A percentile compares a stretch with the other conserved stretches of the same genome.
Evolutionary conservation across 2,113 vertebrate species (phyloP).

Genomic region (Gnathonemus longibarbis): DNA sequence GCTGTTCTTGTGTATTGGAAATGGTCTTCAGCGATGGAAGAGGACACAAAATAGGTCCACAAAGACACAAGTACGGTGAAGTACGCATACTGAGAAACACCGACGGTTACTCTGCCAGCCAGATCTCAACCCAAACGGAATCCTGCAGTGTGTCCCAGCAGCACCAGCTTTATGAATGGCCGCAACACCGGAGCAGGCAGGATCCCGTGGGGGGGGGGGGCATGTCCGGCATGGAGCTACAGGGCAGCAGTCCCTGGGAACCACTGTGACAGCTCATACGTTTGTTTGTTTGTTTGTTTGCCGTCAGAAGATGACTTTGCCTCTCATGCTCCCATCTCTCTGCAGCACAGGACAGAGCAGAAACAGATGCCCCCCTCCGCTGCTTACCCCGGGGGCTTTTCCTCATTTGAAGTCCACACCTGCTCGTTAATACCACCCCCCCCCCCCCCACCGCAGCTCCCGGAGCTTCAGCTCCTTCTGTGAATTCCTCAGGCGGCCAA

Average conservation of each 20-base stretch:
- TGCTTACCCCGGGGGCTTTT: constrained; percentile 32
- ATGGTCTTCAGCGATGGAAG: neutral
- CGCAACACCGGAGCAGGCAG: no score
- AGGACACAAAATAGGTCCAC: no score
- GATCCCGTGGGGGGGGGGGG: no score
- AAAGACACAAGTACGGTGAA: neutral
- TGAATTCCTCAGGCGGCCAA: constrained; percentile 39
- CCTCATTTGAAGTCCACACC: constrained; percentile 53
- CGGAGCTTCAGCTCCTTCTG: constrained; percentile 55
- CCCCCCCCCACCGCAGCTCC: constrained; percentile 39
- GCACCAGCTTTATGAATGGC: neutral
- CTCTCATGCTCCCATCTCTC: neutral
- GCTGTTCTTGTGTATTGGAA: neutral
- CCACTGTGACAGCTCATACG: neutral
- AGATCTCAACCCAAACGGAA: neutral
- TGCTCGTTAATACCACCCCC: constrained; percentile 43
- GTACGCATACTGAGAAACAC: neutral
- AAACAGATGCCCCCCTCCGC: constrained; percentile 46
- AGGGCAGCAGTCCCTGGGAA: neutral
- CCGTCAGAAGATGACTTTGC: neutral
- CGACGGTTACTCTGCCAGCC: no score
- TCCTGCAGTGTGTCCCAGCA: neutral
- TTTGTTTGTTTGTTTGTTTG: constrained; percentile 22
- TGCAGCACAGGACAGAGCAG: constrained; percentile 7
- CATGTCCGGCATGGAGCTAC: neutral